Base-by-base conservation (phyloP, 2,888 invertebrate species). In the Acanthosepion lycidas region DNA sequence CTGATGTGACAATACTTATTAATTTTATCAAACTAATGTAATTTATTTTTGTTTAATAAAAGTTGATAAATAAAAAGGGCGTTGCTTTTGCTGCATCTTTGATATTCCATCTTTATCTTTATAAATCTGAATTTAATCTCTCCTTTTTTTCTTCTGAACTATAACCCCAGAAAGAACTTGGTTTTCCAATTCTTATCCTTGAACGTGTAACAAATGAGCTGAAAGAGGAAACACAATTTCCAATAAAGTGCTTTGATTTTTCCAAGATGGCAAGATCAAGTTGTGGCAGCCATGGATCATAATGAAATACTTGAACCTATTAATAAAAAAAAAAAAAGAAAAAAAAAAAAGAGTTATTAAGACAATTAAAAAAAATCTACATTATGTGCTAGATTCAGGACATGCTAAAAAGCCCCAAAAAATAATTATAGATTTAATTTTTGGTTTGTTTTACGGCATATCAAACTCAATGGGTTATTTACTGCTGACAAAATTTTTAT, bases 171-270 rank as follows among this genome's bases (percentile, higher is more conserved):
- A 96, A 97, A n/a, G 96, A 96, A 26, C 96, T 96, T 33, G 96
- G 96, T 95, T 96, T 96, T 8, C 95, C 95, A 9, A 96, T 95
- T 33, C 96, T 94, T 53, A 95, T 95, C 94, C 97, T 95, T 48
- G 96, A 96, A 94, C 97, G 95, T 9, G 96, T 96, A 9, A 97
- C 97, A 95, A 97, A 97, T 20, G 97, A 95, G 9, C 97, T 96
- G 95, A 97, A 97, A 6, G 97, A 97, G 51, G 97, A 97, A 1
- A 97, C 96, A 95, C 97, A 97, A 95, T 97, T 97, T 49, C 97
- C 97, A 64, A 97, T 97, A 95, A 97, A 97, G 94, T 97, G 96
- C 55, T 97, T 96, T 18, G 97, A 95, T 94, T 96, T 96, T 26
- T 96, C 96, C n/a, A 97, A 96, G 48, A 97, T 96, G 53, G 96